Evolutionary conservation across 2,888 invertebrate species (phyloP).

Genomic region (Epinotia demarniana): DNA sequence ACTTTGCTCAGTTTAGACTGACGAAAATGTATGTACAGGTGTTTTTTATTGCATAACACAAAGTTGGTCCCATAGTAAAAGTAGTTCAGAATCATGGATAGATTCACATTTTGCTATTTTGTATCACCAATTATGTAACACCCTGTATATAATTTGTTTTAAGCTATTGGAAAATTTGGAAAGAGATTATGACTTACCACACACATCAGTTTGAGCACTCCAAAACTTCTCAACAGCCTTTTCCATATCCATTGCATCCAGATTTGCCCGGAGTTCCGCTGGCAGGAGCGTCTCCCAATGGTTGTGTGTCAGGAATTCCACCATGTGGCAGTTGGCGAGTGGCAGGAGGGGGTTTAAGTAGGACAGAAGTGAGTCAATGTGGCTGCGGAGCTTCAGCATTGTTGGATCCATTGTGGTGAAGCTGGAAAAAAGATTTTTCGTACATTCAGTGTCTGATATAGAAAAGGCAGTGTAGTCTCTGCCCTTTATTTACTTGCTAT

Average conservation of each 20-base stretch:
- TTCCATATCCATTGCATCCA: conserved; percentile 72
- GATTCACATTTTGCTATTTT: too few relatives aligned
- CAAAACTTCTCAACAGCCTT: conserved; percentile 82
- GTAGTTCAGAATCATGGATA: too few relatives aligned
- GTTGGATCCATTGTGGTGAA: conserved; percentile 56
- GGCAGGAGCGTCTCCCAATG: conserved; percentile 87
- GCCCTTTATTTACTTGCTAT: too few relatives aligned
- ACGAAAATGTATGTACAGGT: too few relatives aligned
- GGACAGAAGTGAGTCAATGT: conserved; percentile 78
- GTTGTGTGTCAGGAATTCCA: conserved; percentile 84
- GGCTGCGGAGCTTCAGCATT: conserved; percentile 58
- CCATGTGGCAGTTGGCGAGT: conserved; percentile 91
- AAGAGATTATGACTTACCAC: conserved; percentile 44
- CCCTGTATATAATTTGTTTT: too few relatives aligned
- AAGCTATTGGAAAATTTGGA: too few relatives aligned
- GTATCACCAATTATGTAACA: too few relatives aligned
- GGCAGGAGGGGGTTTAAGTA: conserved; percentile 86
- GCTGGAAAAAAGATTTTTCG: conserved; percentile 7
- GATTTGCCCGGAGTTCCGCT: conserved; percentile 75
- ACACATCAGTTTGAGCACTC: conserved; percentile 53
- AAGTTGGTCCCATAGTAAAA: too few relatives aligned
- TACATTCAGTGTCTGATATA: not conserved
- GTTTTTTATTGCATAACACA: too few relatives aligned
- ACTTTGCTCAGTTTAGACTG: too few relatives aligned
- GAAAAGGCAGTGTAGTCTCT: not conserved